Evolutionary conservation across 2,888 invertebrate species (phyloP).

Genomic region (Acrocyrtus sp.): DNA sequence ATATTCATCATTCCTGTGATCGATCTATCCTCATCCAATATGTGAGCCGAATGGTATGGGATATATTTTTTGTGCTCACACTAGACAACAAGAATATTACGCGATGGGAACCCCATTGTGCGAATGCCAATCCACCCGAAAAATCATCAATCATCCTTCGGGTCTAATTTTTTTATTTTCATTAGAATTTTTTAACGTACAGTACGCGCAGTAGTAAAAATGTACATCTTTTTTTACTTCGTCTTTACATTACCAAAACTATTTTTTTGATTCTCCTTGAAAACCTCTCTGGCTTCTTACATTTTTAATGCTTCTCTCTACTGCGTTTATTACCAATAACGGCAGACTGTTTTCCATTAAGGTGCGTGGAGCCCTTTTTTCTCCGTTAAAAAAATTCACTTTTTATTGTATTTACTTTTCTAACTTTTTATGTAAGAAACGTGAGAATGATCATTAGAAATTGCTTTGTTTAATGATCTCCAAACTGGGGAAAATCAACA

Average conservation of each 20-base stretch:
- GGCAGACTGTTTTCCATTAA: too few relatives aligned
- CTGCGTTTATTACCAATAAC: too few relatives aligned
- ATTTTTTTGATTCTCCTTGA: neutral
- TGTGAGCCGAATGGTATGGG: neutral
- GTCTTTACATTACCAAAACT: too few relatives aligned
- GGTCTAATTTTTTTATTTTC: conserved; percentile 28
- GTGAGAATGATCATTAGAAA: conserved; percentile 16
- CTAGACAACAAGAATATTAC: neutral
- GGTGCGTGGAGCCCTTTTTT: too few relatives aligned
- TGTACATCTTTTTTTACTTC: conserved; percentile 18
- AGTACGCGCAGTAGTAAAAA: too few relatives aligned
- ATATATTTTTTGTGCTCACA: neutral
- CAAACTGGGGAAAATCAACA: neutral
- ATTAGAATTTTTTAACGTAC: conserved; percentile 22
- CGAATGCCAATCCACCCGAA: conserved; percentile 54
- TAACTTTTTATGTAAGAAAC: conserved; percentile 2
- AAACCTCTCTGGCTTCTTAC: neutral
- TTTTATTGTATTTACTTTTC: neutral
- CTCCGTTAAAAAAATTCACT: too few relatives aligned
- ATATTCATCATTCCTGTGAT: neutral
- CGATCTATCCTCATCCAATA: conserved; percentile 10
- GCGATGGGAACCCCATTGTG: conserved; percentile 52
- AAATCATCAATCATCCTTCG: conserved; percentile 54
- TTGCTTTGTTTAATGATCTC: neutral
- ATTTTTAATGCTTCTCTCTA: too few relatives aligned